A percentile compares a stretch with the other conserved stretches of the same genome.
phyloP scores from a whole-genome alignment of 2,113 vertebrate species.

The Coregonus clupeaformis region DNA sequence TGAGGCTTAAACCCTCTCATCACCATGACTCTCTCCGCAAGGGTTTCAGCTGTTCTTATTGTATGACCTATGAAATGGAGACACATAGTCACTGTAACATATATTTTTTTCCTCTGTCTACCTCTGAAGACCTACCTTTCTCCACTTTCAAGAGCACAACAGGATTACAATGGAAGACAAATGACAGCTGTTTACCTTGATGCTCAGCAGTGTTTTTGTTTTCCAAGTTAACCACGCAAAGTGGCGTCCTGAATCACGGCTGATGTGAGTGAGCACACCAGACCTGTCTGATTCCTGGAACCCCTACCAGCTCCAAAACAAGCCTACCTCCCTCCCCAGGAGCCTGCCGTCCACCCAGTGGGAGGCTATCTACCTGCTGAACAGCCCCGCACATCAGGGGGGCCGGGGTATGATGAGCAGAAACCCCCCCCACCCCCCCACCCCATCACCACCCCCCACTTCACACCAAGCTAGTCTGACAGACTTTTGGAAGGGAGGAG shows the following conservation, averaged over 20 bases:
- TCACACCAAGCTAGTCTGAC: neutral
- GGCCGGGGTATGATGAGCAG: neutral
- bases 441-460: neutral
- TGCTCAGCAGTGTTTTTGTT: neutral
- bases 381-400: slow-evolving; percentile 35
- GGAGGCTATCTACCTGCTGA: slow-evolving; percentile 35
- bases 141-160: neutral
- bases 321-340: neutral
- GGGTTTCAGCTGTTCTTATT: neutral
- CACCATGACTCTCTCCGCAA: neutral
- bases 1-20: neutral
- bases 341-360: slow-evolving; percentile 12
- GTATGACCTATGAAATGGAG: too few relatives aligned
- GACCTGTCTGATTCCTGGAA: slow-evolving; percentile 24
- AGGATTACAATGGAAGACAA: neutral
- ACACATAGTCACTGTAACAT: neutral
- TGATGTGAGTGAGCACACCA: slow-evolving; percentile 12
- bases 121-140: neutral
- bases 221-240: neutral
- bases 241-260: neutral
- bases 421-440: too few relatives aligned
- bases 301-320: neutral
- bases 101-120: neutral
- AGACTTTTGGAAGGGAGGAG: slow-evolving; percentile 20
- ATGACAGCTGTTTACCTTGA: neutral